Base-by-base conservation (phyloP, 1,140 invertebrate genomes). In the Drosophila dunni region DNA sequence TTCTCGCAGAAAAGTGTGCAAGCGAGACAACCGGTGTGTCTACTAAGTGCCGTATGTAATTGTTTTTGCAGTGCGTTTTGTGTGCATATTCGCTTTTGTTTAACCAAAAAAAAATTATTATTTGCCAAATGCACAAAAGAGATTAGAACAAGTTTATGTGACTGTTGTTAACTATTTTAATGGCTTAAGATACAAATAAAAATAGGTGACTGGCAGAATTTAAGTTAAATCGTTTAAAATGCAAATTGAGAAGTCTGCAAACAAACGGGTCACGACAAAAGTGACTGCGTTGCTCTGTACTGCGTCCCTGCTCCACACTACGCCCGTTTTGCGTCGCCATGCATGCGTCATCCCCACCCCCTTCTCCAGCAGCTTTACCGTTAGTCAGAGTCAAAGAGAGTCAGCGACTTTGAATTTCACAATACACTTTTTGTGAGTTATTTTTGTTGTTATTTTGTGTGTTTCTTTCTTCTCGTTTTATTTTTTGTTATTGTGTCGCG, bases 71-170 rank as follows among this genome's bases (percentile, higher is more conserved):
- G 33, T 84, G 34, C 68, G 61, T 56, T 88, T 88, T 88, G 85
- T 51, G 45, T 51, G 29, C 77, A 60, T 33, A 78, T 88, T 80
- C 84, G 85, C 69, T 88, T 78, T 89, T 88, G 83, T 89, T 88
- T 88, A 10, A 20, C 36, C 58, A 66, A 44, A 40, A 44, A 61
- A 65, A 51, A 57, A 67, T 58, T 58, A 20, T 15, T 44, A 34
- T 33, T 61, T 58, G n/a, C n/a, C 13, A 45, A 29, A 48, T 61
- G 45, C 45, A 42, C 11, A 42, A 42, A 29, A 42, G 11, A 42
- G 38, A 42, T 42, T 42, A n/a, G 11, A 42, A 5, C 38, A 10
- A 20, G 9, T 54, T 36, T 38, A 29, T 29, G 24, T 29, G 24
- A 29, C 24, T 29, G 24, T 29, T 5, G 24, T 29, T 29, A 29